A percentile compares a stretch with the other conserved stretches of the same genome.
Conservation (phyloP, 2,113 vertebrate species). For the Neolamprologus caudopunctatus region DNA sequence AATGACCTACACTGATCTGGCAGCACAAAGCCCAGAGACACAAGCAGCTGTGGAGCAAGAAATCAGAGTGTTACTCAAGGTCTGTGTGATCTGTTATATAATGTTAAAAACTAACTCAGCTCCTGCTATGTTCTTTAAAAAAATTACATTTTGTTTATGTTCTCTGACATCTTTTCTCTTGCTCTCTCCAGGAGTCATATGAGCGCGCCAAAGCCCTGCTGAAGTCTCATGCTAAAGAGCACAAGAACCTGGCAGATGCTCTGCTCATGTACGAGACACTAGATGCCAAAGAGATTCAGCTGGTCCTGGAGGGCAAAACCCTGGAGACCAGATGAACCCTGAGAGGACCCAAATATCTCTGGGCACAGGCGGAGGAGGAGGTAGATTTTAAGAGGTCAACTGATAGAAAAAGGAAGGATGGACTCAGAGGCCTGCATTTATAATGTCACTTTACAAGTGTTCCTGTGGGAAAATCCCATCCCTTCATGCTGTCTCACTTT, state of each 20-base stretch:
- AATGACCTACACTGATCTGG: slow-evolving; percentile 88
- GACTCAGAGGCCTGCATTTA: neutral
- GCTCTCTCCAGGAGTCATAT: slow-evolving; percentile 81
- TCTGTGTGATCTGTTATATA: neutral
- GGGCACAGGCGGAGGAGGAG: neutral
- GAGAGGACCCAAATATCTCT: neutral
- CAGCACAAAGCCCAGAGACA: slow-evolving; percentile 89
- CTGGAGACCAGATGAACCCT: slow-evolving; percentile 82
- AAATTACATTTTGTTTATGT: neutral
- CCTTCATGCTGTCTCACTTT: neutral
- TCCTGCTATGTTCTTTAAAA: neutral
- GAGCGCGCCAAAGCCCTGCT: slow-evolving; percentile 89
- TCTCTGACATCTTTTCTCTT: neutral
- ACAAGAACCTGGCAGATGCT: slow-evolving; percentile 92
- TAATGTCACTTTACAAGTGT: neutral
- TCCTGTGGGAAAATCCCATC: neutral
- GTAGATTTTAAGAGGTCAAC: slow-evolving; percentile 16
- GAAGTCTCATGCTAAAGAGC: slow-evolving; percentile 89
- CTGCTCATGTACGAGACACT: slow-evolving; percentile 92
- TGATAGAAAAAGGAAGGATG: neutral
- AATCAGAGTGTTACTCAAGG: slow-evolving; percentile 87
- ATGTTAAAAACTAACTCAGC: neutral
- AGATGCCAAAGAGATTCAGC: slow-evolving; percentile 94
- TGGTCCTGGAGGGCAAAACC: slow-evolving; percentile 90
- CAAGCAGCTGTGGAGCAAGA: slow-evolving; percentile 95